Base-by-base conservation (phyloP, 1,140 invertebrate genomes). In the Pinna nobilis region DNA sequence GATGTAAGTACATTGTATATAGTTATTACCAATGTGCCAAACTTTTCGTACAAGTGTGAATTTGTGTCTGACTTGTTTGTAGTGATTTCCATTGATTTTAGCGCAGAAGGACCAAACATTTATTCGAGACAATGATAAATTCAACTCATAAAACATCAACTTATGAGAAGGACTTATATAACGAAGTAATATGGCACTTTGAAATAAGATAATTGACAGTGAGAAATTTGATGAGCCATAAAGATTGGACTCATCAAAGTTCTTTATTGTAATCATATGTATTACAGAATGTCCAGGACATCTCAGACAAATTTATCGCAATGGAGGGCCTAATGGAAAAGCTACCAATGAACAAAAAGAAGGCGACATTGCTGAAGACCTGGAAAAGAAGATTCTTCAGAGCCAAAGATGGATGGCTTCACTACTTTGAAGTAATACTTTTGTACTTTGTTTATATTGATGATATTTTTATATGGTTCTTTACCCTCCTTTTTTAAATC, bases 321-420 rank as follows among this genome's bases (percentile, higher is more conserved):
- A 88, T 87, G 86, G 83, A 87, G 53, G 91, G 91, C 1, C 87
- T 89, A 71, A 84, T 91, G 82, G 91, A 91, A 68, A 91, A 91
- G 74, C 81, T 92, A 41, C 91, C 91, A 0, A 89, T 90, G 68
- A 90, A 90, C 30, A 89, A 90, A 76, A 90, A 89, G 67, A 91
- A 91, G 74, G 88, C 89, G 1, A 92, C 92, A 0, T 89, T 92
- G 60, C 90, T 92, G 85, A 92, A 92, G 78, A 91, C 91, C 32
- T 92, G 92, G 92, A 91, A 91, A 78, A 84, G 88, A 67, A 84
- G 90, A 63, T 92, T 90, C 80, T 92, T 91, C 81, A 83, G 87
- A 72, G 86, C 90, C 5, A 85, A 87, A 64, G 88, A 91, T 82
- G 91, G 91, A 20, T 89, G 88, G 82, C 79, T 92, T 0, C 88